Conservation (phyloP, 2,797 vertebrate genomes). For the Fundulus diaphanus region DNA sequence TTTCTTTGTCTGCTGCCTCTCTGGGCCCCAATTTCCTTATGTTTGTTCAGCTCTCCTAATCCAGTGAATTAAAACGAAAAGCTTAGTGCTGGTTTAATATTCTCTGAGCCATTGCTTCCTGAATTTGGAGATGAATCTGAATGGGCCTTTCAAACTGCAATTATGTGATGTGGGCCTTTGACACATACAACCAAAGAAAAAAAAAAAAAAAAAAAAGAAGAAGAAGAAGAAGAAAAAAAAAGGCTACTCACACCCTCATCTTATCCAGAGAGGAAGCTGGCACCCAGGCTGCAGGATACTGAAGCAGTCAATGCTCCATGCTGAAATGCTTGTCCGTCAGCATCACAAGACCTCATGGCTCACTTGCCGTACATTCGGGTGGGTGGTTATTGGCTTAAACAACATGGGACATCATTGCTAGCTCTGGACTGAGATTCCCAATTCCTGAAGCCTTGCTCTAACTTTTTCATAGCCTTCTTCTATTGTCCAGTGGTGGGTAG, state of each 20-base stretch:
- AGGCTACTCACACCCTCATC: conserved; percentile 21
- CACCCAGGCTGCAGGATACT: conserved; percentile 51
- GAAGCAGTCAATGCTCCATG: conserved; percentile 65
- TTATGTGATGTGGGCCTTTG: conserved; percentile 57
- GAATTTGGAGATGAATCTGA: conserved; percentile 60
- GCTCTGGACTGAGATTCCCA: conserved; percentile 51
- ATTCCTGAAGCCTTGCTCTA: conserved; percentile 33
- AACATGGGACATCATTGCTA: conserved; percentile 42
- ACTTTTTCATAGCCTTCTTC: conserved; percentile 44
- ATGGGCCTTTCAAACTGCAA: conserved; percentile 47
- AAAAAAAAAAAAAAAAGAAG: conserved; percentile 58
- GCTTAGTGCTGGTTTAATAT: conserved; percentile 62
- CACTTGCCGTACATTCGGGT: conserved; percentile 31
- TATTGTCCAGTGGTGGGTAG: conserved; percentile 1
- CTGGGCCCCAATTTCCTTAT: conserved; percentile 48
- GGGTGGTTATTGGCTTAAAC: conserved; percentile 18
- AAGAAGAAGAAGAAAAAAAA: conserved; percentile 59
- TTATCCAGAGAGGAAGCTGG: conserved; percentile 31
- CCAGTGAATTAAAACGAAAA: conserved; percentile 60
- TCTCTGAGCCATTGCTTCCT: conserved; percentile 35
- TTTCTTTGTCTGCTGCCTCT: conserved; percentile 43
- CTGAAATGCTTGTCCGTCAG: conserved; percentile 37
- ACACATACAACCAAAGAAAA: conserved; percentile 46
- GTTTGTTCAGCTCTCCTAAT: conserved; percentile 66
- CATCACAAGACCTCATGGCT: conserved; percentile 51